These are phyloP conservation scores for Luscinia luscinia DNA, from an alignment of 2,797 vertebrate genomes.

Conservation along the genomic window DNA sequence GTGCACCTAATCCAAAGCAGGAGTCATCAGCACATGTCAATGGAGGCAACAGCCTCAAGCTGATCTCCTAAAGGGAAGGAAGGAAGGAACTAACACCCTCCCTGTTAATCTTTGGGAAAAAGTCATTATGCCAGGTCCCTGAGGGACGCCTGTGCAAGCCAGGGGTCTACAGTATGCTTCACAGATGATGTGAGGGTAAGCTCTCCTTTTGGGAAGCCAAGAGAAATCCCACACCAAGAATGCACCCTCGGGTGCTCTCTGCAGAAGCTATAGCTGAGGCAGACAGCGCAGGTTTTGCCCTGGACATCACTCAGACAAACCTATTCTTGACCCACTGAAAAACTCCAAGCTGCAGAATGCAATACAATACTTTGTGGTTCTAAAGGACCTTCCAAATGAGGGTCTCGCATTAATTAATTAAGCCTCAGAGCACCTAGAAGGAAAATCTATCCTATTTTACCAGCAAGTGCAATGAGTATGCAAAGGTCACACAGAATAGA, in stretches of 20 bases:
- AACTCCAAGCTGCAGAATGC: not conserved
- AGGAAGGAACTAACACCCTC: not conserved
- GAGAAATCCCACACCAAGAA: rapidly evolving
- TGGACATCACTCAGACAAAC: not conserved
- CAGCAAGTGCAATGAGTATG: conserved; percentile 45
- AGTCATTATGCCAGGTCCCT: not conserved
- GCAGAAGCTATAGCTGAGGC: not conserved
- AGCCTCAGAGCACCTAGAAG: conserved; percentile 52
- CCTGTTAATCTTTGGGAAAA: not conserved
- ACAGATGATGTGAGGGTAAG: rapidly evolving
- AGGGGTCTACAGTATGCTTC: not conserved
- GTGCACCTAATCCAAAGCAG: not conserved
- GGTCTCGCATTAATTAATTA: conserved; percentile 71
- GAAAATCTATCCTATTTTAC: conserved; percentile 72
- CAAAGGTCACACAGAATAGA: conserved; percentile 50
- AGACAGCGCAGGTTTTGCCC: not conserved
- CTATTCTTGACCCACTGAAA: not conserved
- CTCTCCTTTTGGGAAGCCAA: not conserved
- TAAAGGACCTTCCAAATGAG: conserved; percentile 64
- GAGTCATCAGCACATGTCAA: rapidly evolving
- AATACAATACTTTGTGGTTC: conserved; percentile 59
- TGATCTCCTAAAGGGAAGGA: not conserved
- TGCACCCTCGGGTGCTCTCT: not conserved
- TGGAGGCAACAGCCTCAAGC: not conserved
- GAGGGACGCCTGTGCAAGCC: rapidly evolving